phyloP scores from a whole-genome alignment of 2,113 vertebrate genomes.

The Xenopus laevis region DNA sequence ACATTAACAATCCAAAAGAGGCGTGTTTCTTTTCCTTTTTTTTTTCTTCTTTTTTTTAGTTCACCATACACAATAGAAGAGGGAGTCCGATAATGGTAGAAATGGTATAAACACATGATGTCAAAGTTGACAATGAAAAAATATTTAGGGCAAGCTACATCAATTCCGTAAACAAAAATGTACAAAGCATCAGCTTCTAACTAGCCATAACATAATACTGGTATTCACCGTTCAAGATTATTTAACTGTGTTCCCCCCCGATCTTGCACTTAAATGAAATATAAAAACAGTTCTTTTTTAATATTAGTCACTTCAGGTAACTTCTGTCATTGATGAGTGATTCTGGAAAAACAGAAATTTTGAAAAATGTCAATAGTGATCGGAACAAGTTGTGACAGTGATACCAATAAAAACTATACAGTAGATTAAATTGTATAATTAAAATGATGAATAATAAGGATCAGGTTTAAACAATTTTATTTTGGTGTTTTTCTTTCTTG shows the following conservation, averaged over 20 bases:
- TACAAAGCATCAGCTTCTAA: conserved; percentile 96
- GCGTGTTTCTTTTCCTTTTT: conserved; percentile 69
- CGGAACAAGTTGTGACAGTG: no score
- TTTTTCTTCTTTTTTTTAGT: conserved; percentile 64
- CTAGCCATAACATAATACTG: conserved; percentile 89
- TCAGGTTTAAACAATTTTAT: no score
- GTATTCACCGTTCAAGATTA: conserved; percentile 75
- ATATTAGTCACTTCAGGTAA: conserved; percentile 83
- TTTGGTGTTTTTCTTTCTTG: no score
- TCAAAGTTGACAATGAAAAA: conserved; percentile 76
- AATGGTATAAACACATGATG: conserved; percentile 76
- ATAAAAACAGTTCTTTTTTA: conserved; percentile 74
- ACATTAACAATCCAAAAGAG: conserved; percentile 78
- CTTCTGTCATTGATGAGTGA: conserved; percentile 97
- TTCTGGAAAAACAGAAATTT: conserved; percentile 70
- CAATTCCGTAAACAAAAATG: conserved; percentile 97
- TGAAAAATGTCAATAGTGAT: no score
- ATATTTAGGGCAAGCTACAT: conserved; percentile 82
- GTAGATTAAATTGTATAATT: no score
- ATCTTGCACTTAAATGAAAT: conserved; percentile 80
- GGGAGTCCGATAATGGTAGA: conserved; percentile 76
- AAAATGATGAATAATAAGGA: no score
- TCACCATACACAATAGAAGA: conserved; percentile 79
- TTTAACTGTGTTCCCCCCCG: conserved; percentile 85
- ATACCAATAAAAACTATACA: no score